Evolutionary conservation across 1,140 invertebrate species (phyloP).

Genomic region (Sinella curviseta): DNA sequence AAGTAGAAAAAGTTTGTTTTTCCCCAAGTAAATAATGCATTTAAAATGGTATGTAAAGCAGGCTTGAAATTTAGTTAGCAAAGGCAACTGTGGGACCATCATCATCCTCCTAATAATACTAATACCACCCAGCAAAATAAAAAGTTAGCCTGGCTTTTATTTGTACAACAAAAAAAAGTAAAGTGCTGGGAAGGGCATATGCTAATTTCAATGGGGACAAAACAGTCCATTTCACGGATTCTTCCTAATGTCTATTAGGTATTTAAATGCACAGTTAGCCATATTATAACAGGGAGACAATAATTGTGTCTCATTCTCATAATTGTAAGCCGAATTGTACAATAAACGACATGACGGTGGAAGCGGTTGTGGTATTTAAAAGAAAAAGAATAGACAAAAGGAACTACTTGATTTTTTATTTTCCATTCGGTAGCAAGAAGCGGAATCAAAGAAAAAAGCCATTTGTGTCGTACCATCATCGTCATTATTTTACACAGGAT

Average conservation of each 20-base stretch:
- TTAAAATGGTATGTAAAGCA: neutral
- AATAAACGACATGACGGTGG: neutral
- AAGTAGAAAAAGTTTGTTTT: no score
- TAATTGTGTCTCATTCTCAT: no score
- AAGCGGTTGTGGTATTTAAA: neutral
- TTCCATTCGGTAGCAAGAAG: no score
- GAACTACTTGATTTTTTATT: neutral
- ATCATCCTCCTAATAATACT: neutral
- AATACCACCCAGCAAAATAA: neutral
- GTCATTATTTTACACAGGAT: neutral
- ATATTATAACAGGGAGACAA: no score
- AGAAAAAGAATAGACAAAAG: neutral
- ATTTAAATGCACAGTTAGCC: neutral
- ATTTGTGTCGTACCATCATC: neutral
- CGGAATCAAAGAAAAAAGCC: neutral
- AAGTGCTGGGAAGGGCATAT: neutral
- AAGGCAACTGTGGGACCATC: neutral
- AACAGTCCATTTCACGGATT: conserved; percentile 17
- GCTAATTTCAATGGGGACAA: conserved; percentile 6
- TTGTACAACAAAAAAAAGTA: neutral
- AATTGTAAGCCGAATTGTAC: neutral
- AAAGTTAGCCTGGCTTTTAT: neutral
- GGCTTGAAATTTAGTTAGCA: neutral
- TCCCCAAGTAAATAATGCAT: no score
- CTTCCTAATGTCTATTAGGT: conserved; percentile 6